phyloP scores from a whole-genome alignment of 2,113 vertebrate genomes.

The Ceratotherium simum region DNA sequence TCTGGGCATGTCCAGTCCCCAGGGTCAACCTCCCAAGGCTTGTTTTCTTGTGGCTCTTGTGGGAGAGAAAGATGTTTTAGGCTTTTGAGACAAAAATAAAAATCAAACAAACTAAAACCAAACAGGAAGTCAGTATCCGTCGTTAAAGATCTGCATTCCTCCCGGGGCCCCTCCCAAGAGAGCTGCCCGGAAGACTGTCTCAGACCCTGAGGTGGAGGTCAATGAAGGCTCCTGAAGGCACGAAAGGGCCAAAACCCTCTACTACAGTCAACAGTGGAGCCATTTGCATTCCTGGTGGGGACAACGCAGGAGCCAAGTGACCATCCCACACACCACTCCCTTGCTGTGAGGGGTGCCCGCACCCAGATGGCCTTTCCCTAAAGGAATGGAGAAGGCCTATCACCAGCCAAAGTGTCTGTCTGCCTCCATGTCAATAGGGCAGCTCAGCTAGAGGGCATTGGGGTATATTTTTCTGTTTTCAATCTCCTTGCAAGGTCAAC shows the following conservation, averaged over 20 bases:
- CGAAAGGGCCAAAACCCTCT: not conserved
- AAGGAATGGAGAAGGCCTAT: not conserved
- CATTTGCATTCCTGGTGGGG: not conserved
- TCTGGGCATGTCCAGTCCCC: not conserved
- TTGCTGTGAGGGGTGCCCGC: not conserved
- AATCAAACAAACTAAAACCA: conserved; percentile 33
- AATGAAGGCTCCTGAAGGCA: not conserved
- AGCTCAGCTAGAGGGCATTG: not conserved
- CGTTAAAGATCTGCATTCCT: not conserved
- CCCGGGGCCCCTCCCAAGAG: not conserved
- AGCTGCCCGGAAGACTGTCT: not conserved
- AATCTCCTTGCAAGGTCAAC: not conserved
- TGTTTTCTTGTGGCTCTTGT: not conserved
- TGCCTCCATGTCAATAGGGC: not conserved
- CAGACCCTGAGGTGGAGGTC: not conserved
- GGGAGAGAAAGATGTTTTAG: not conserved
- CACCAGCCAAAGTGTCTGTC: not conserved
- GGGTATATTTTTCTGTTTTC: not conserved
- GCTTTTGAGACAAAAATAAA: not conserved
- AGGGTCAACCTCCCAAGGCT: not conserved
- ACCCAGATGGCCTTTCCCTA: not conserved
- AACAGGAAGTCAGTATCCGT: not conserved
- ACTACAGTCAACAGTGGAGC: too few species aligned
- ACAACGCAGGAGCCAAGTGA: too few species aligned
- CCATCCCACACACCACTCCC: not conserved